Evolutionary conservation across 2,888 invertebrate species (phyloP), one percentile per base, ranked within the genome.

Genomic region (Drosophila tanythrix): DNA sequence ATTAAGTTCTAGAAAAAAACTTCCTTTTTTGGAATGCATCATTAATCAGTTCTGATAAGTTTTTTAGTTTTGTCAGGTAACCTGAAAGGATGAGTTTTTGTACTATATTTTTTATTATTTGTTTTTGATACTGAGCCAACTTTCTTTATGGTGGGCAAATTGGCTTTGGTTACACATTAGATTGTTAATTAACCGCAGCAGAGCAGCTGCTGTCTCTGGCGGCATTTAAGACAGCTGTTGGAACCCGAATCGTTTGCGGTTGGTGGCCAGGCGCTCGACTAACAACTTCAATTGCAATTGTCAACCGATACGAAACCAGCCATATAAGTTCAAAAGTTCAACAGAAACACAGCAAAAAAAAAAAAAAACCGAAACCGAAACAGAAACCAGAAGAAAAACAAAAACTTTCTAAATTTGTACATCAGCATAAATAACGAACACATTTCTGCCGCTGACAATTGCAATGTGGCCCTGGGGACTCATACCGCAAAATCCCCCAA

Each of bases 381-480:
- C 13, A 25, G 29, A 25, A 52, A 38, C n/a, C 40, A 40, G 13
- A 59, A 52, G 4, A 53, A 58, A 59, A 59, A 65, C 57, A 69
- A 51, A 66, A 75, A 86, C 87, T 87, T 87, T 85, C 87, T 84
- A 87, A 87, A 83, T 74, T 83, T 83, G 81, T 82, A 75, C 82
- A 72, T 74, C 74, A 74, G 74, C 81, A 78, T 82, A 80, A 82
- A 82, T 81, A 81, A 77, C 70, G 52, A 72, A 77, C 69, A 79
- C 79, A 81, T 76, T 57, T 57, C 76, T 74, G 74, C 68, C 71
- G 72, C 75, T 90, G 82, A 89, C 83, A 81, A 81, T 75, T 73
- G 79, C 79, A 87, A 83, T 79, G 84, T 84, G 70, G 72, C 75
- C 84, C 76, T 40, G 61, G 82, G 74, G 80, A 88, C 76, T 59